Evolutionary conservation across 1,140 invertebrate species (phyloP).

Genomic region (Bombus picipes): DNA sequence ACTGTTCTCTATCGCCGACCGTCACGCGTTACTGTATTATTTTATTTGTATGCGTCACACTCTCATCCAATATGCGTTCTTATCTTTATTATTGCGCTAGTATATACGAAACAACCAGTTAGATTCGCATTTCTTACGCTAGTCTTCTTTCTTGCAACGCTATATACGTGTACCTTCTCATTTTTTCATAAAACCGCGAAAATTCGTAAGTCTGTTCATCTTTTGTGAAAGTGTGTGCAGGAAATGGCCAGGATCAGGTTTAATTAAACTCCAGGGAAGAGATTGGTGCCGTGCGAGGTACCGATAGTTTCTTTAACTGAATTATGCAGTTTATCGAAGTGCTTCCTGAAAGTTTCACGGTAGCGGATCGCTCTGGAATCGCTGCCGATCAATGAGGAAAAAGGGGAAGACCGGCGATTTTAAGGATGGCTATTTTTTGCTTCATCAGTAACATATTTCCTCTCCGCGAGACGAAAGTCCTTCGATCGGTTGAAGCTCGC

Average conservation of each 20-base stretch:
- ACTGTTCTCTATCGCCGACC: no score
- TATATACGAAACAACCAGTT: no score
- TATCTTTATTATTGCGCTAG: no score
- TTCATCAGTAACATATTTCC: neutral
- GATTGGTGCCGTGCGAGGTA: slow-evolving; percentile 1
- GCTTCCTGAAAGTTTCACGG: slow-evolving; percentile 47
- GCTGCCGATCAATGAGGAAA: slow-evolving; percentile 16
- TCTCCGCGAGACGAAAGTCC: neutral
- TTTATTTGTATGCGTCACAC: no score
- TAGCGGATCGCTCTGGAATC: slow-evolving; percentile 15
- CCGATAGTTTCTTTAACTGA: slow-evolving; percentile 62
- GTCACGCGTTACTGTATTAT: no score
- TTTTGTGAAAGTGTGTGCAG: slow-evolving; percentile 18
- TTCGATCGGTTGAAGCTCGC: neutral
- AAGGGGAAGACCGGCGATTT: slow-evolving; percentile 7
- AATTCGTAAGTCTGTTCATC: slow-evolving; percentile 2
- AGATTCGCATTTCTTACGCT: no score
- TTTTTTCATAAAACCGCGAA: neutral
- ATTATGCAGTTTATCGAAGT: slow-evolving; percentile 59
- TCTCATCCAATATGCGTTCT: no score
- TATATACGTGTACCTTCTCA: neutral
- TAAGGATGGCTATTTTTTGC: neutral
- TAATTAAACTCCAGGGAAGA: slow-evolving; percentile 52
- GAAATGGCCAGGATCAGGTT: slow-evolving; percentile 53
- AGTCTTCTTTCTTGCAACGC: no score